Conservation (phyloP, 1,140 invertebrate genomes). For the Ladona fulva region DNA sequence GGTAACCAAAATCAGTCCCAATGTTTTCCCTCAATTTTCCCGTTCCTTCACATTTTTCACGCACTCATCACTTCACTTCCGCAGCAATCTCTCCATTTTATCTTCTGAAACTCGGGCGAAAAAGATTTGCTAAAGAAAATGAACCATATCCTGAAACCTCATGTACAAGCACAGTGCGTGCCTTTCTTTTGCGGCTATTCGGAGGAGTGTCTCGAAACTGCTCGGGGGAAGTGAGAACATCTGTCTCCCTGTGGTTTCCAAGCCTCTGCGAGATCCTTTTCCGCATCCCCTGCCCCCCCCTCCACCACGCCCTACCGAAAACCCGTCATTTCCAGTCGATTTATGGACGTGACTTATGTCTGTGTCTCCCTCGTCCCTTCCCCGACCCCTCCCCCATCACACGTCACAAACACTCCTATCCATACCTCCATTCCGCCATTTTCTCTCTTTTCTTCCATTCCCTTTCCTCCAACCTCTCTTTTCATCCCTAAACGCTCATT, state of each 20-base stretch:
- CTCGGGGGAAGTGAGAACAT: background rate
- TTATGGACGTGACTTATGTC: background rate
- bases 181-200: background rate
- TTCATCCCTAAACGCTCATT: background rate
- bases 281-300: background rate
- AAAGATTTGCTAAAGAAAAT: too few relatives aligned
- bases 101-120: too few relatives aligned
- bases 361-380: background rate
- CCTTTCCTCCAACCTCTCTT: background rate
- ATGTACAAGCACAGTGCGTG: background rate
- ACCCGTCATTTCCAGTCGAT: constrained; percentile 7
- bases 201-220: background rate
- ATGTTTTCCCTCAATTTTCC: too few relatives aligned
- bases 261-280: background rate
- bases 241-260: background rate
- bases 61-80: too few relatives aligned
- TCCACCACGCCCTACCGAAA: background rate
- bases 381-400: background rate
- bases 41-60: too few relatives aligned
- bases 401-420: too few relatives aligned
- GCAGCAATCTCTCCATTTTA: too few relatives aligned
- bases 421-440: too few relatives aligned
- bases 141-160: background rate
- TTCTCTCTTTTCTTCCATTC: background rate
- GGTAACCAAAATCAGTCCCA: too few relatives aligned